phyloP scores from a whole-genome alignment of 2,113 vertebrate genomes.

The Craseonycteris thonglongyai region DNA sequence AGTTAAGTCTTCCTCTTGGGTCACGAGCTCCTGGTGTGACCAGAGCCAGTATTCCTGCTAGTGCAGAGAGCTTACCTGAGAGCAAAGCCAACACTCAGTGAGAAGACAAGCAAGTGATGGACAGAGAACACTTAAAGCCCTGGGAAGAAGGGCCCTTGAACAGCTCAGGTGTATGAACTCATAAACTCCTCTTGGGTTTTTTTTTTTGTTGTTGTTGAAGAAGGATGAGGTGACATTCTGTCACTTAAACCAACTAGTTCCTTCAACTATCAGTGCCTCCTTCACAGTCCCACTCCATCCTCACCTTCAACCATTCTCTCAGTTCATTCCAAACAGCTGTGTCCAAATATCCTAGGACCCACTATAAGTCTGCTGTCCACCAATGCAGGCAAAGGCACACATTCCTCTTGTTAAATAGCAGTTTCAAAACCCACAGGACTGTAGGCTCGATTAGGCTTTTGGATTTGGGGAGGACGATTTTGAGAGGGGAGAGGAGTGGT shows the following conservation, averaged over 20 bases:
- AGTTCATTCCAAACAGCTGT: not conserved
- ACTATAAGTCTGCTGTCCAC: not conserved
- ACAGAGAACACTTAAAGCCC: not conserved
- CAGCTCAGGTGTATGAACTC: not conserved
- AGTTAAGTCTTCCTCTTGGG: not conserved
- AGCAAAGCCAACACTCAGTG: not conserved
- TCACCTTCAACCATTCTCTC: not conserved
- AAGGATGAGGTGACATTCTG: not conserved
- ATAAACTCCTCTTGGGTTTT: not conserved
- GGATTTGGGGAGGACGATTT: not conserved
- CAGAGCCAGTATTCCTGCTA: not conserved
- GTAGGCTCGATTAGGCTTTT: not conserved
- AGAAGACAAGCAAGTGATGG: not conserved
- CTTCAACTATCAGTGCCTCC: not conserved
- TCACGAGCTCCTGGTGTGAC: not conserved
- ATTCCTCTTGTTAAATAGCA: not conserved
- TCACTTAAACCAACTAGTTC: not conserved
- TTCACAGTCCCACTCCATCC: not conserved
- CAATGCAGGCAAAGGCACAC: not conserved
- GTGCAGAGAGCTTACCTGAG: not conserved
- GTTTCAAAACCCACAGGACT: not conserved
- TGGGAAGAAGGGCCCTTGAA: not conserved
- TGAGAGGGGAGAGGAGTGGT: not conserved
- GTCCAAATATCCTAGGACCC: not conserved
- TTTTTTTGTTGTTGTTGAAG: not conserved